Base-by-base conservation (phyloP, 2,888 invertebrate genomes). In the Leucoptera coffeella region DNA sequence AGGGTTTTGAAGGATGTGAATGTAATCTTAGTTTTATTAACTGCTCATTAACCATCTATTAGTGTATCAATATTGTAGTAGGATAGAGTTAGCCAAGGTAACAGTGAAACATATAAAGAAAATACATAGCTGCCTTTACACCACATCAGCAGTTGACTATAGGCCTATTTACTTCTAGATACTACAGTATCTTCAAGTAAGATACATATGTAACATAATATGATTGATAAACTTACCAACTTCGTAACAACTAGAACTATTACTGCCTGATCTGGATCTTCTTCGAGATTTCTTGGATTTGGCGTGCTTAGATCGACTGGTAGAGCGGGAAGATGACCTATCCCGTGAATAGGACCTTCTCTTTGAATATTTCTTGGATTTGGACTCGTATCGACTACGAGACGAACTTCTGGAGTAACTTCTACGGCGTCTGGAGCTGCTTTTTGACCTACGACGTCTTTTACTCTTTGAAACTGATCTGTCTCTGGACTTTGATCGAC, bases 371-470 rank as follows among this genome's bases (percentile, higher is more conserved):
- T 54, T 51, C 20, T 45, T 50, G 11, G 60, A 54, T 35, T 50
- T 62, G 6, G 49, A 43, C 13, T 60, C 62, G 45, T 67, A 59
- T 4, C 56, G 49, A 13, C 67, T 69, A 28, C 53, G 50, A 0
- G 69, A 67, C n/a, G 45, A 21, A 38, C 71, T 71, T 33, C 67
- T 49, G 4, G 67, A 61, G 32, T 57, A 52, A 37, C 65, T 69
- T 22, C 53, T 50, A 23, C 47, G 59, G 32, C 50, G 43, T 29
- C 49, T 57, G 2, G 53, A 42, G 3, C 56, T 45, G 12, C 65
- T 65, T 30, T 31, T 47, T 14, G 67, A 65, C 3, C 60, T 51
- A 32, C 45, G 60, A 35, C 52, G 45, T 38, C 47, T 51, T 29
- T 49, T 41, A 35, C 49, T 55, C 26, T 45, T 58, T 2, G 61